Percentiles rank a stretch among this genome's conserved stretches.
Evolutionary conservation across 2,888 invertebrate species (phyloP).

Genomic region (Erebia aethiops): DNA sequence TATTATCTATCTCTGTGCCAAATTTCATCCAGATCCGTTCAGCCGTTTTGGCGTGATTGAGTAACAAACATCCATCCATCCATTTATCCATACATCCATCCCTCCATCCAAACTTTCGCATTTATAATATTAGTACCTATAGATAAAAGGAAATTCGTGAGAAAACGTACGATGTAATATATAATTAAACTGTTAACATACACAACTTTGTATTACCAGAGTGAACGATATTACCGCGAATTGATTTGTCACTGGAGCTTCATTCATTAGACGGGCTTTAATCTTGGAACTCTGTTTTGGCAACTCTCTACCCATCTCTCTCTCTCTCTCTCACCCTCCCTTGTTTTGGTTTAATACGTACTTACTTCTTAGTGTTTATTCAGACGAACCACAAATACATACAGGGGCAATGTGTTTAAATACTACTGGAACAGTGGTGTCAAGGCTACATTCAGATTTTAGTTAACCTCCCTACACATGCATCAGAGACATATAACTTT

Average conservation of each 20-base stretch:
- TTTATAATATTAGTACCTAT: too few species aligned
- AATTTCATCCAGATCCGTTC: too few species aligned
- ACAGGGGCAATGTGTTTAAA: constrained; percentile 65
- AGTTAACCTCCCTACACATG: constrained; percentile 84
- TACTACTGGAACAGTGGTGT: constrained; percentile 88
- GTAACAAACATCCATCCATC: too few species aligned
- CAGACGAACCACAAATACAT: too few species aligned
- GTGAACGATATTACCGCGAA: constrained; percentile 44
- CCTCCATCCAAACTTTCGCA: too few species aligned
- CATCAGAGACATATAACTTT: constrained; percentile 78
- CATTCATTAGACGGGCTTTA: constrained; percentile 74
- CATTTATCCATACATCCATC: too few species aligned
- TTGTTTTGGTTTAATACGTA: constrained; percentile 7
- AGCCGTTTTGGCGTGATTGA: too few species aligned
- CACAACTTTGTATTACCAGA: constrained; percentile 46
- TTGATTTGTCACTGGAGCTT: constrained; percentile 74
- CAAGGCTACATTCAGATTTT: constrained; percentile 84
- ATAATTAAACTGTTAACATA: not conserved
- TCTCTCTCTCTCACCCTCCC: constrained; percentile 7
- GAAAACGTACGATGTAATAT: too few species aligned
- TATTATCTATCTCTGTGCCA: too few species aligned
- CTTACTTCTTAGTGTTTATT: not conserved
- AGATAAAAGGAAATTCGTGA: too few species aligned
- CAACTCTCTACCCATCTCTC: constrained; percentile 3
- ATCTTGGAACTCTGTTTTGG: constrained; percentile 48